Percentiles rank a stretch among this genome's conserved stretches.
phyloP scores from a whole-genome alignment of 2,113 vertebrate species.

The Microcebus ravelobensis region DNA sequence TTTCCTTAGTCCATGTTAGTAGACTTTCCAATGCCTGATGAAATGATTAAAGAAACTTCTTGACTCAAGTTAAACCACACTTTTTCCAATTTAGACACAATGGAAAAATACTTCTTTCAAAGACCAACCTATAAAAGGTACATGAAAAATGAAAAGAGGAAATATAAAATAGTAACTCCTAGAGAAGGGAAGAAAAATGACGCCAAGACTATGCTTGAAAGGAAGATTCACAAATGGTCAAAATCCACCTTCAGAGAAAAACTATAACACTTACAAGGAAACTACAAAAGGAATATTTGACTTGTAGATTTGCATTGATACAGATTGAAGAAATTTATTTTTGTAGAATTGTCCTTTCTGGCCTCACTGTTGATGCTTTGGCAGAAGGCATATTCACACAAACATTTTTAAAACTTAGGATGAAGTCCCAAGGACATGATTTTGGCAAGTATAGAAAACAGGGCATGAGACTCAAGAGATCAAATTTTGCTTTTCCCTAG shows the following conservation, averaged over 20 bases:
- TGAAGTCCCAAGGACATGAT: neutral
- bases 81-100: neutral
- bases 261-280: neutral
- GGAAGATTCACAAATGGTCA: neutral
- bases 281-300: neutral
- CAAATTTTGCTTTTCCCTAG: conserved; percentile 67
- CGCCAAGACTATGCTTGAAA: neutral
- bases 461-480: conserved; percentile 70
- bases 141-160: conserved; percentile 36
- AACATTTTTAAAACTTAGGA: conserved; percentile 28
- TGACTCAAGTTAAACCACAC: neutral
- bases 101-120: conserved; percentile 37
- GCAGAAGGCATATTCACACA: conserved; percentile 34
- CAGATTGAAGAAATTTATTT: conserved; percentile 43
- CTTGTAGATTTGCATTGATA: neutral
- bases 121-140: conserved; percentile 9
- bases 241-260: neutral
- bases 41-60: neutral
- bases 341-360: conserved; percentile 55
- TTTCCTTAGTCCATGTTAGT: neutral
- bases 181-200: neutral
- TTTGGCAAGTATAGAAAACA: conserved; percentile 63
- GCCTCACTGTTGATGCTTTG: neutral
- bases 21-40: neutral
- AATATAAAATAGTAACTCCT: neutral